These are phyloP conservation scores for Tapera naevia DNA, from an alignment of 2,797 vertebrate genomes.

Conservation along the genomic window DNA sequence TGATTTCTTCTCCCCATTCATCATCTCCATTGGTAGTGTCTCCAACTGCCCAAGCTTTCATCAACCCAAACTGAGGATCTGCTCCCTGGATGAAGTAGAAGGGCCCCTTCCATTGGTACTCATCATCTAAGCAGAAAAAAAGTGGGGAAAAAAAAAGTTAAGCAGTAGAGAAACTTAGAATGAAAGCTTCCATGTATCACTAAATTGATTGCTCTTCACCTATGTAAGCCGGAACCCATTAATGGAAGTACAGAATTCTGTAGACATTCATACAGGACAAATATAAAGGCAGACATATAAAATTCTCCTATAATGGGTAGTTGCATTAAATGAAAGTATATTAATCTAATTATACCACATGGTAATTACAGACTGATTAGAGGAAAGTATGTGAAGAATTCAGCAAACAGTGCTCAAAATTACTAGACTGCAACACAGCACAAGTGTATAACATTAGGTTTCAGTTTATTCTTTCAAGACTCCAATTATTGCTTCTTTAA, in stretches of 20 bases:
- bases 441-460: not conserved
- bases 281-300: constrained; percentile 31
- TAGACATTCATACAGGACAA: not conserved
- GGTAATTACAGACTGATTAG: constrained; percentile 52
- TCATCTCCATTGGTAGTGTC: constrained; percentile 84
- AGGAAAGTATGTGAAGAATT: not conserved
- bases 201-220: not conserved
- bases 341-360: constrained; percentile 56
- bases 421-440: not conserved
- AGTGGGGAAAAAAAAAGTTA: not conserved
- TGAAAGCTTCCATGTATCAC: not conserved
- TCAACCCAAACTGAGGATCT: constrained; percentile 96
- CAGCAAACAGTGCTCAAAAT: constrained; percentile 34
- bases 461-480: not conserved
- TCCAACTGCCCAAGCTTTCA: constrained; percentile 91
- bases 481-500: constrained; percentile 44
- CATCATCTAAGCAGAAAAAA: constrained; percentile 74
- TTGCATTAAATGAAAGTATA: constrained; percentile 40
- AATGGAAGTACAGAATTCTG: not conserved
- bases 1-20: constrained; percentile 90
- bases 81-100: constrained; percentile 95
- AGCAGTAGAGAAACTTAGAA: not conserved
- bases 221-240: constrained; percentile 18
- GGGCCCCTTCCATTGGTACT: constrained; percentile 87
- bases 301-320: constrained; percentile 31